A percentile compares a stretch with the other conserved stretches of the same genome.
phyloP scores from a whole-genome alignment of 1,140 invertebrate genomes.

The Araneus ventricosus region DNA sequence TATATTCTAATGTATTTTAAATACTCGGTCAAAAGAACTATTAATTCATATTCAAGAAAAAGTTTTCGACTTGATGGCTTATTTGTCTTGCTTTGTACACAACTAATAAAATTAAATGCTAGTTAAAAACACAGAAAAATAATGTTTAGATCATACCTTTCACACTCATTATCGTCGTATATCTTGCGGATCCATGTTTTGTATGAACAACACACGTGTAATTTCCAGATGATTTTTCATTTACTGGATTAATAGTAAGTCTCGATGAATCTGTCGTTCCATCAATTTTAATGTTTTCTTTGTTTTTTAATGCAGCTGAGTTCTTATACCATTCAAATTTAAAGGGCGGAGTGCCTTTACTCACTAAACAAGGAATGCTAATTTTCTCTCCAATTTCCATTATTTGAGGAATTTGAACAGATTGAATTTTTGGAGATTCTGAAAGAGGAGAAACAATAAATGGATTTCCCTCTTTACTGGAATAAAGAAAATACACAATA shows the following conservation, averaged over 20 bases:
- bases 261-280: neutral
- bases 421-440: slow-evolving; percentile 52
- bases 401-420: neutral
- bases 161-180: too few species aligned
- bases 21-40: too few species aligned
- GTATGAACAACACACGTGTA: slow-evolving; percentile 48
- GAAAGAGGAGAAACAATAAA: neutral
- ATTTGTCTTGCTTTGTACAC: too few species aligned
- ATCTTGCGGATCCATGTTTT: neutral
- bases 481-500: too few species aligned
- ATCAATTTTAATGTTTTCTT: slow-evolving; percentile 8
- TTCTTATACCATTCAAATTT: slow-evolving; percentile 64
- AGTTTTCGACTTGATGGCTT: too few species aligned
- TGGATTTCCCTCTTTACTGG: too few species aligned
- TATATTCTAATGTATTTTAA: too few species aligned
- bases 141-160: too few species aligned
- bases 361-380: slow-evolving; percentile 5
- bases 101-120: too few species aligned
- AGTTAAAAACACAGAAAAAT: too few species aligned
- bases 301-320: neutral
- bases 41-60: too few species aligned
- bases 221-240: slow-evolving; percentile 34
- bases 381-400: slow-evolving; percentile 67
- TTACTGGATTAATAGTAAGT: slow-evolving; percentile 18
- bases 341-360: slow-evolving; percentile 3